phyloP scores from a whole-genome alignment of 1,140 invertebrate genomes.

The Helicoverpa armigera region DNA sequence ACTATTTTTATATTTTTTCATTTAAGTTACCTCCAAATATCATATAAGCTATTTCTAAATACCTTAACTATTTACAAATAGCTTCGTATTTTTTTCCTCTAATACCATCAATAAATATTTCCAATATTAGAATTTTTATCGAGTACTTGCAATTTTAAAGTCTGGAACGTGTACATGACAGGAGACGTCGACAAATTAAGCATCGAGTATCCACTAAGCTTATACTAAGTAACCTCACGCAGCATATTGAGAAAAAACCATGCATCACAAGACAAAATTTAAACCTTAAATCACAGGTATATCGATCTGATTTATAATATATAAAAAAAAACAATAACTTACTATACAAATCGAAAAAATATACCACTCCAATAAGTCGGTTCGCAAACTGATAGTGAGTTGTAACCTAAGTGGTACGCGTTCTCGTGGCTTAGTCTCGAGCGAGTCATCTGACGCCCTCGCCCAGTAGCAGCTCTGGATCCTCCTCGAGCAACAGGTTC shows the following conservation, averaged over 20 bases:
- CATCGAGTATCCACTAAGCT: slow-evolving; percentile 62
- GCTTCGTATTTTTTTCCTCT: slow-evolving; percentile 61
- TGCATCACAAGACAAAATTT: slow-evolving; percentile 77
- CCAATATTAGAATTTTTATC: slow-evolving; percentile 38
- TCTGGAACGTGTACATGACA: slow-evolving; percentile 44
- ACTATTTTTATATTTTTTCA: slow-evolving; percentile 81
- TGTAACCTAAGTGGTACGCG: slow-evolving; percentile 71
- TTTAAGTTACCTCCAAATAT: slow-evolving; percentile 71
- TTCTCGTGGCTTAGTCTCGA: slow-evolving; percentile 60
- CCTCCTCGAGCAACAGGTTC: slow-evolving; percentile 80
- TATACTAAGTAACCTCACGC: slow-evolving; percentile 67
- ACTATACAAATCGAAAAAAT: slow-evolving; percentile 79
- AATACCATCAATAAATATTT: slow-evolving; percentile 33
- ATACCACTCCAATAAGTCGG: slow-evolving; percentile 77
- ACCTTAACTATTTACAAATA: slow-evolving; percentile 81
- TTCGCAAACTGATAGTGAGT: slow-evolving; percentile 64
- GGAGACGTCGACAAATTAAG: slow-evolving; percentile 51
- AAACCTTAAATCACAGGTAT: slow-evolving; percentile 78
- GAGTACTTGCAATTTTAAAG: slow-evolving; percentile 52
- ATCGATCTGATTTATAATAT: slow-evolving; percentile 71
- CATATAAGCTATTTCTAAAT: slow-evolving; percentile 81
- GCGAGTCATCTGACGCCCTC: slow-evolving; percentile 82
- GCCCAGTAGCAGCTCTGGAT: slow-evolving; percentile 75
- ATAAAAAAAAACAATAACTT: slow-evolving; percentile 81
- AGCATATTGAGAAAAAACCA: slow-evolving; percentile 60